A percentile compares a stretch with the other conserved stretches of the same genome.
Evolutionary conservation across 2,113 vertebrate genomes (phyloP).

Genomic region (Nothoprocta perdicaria): DNA sequence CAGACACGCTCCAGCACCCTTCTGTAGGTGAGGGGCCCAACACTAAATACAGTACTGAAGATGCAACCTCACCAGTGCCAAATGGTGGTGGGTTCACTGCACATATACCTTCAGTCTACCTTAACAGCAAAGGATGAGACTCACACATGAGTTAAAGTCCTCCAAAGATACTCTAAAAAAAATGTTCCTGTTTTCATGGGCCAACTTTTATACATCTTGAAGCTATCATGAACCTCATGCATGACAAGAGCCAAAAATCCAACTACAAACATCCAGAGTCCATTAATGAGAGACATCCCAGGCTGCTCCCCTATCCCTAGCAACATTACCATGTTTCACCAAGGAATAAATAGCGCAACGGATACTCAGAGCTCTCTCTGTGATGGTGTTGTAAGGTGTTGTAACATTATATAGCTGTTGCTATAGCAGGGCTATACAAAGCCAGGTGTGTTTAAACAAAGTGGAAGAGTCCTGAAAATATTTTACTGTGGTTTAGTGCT

Average conservation of each 20-base stretch:
- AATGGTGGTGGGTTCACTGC: not conserved
- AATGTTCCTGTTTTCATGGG: not conserved
- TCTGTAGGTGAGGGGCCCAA: no score
- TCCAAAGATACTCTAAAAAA: not conserved
- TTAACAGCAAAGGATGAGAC: not conserved
- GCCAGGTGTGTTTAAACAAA: not conserved
- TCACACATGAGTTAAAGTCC: not conserved
- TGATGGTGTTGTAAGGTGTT: not conserved
- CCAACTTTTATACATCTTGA: not conserved
- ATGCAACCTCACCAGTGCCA: no score
- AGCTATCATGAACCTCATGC: not conserved
- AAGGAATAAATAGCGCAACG: not conserved
- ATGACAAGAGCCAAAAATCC: not conserved
- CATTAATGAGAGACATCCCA: not conserved
- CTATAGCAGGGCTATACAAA: slow-evolving; percentile 2
- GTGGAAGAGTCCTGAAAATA: not conserved
- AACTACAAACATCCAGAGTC: not conserved
- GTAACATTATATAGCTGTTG: not conserved
- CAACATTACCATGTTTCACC: not conserved
- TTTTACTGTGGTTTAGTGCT: not conserved
- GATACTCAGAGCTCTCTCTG: not conserved
- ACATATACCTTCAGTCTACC: not conserved
- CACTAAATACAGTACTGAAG: no score
- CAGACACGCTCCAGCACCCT: no score
- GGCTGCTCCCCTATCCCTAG: not conserved